Base-by-base conservation (phyloP, 2,797 vertebrate genomes). In the Myioborus melanocephalus region DNA sequence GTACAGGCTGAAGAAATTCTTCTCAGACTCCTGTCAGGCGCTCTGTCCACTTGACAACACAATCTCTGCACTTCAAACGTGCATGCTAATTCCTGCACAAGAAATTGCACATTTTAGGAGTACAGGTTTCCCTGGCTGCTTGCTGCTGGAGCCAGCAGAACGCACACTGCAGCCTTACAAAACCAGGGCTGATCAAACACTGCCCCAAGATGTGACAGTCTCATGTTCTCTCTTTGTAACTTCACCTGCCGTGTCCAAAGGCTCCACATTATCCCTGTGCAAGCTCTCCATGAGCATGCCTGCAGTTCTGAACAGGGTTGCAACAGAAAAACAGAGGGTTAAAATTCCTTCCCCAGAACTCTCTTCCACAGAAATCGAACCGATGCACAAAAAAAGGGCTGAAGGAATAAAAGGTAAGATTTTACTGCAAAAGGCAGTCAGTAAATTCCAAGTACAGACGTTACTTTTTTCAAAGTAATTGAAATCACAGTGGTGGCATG, bases 181-280 rank as follows among this genome's bases (percentile, higher is more conserved):
- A 80, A 83, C 0, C 50, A 70, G 35, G 9, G 59, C 21, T 3
- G 1, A 63, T 24, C 41, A 72, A 82, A 69, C 22, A 23, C 1
- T 43, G 18, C 3, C 19, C 7, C 0, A 5, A 46, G 30, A 39
- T 0, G 0, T 26, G 52, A 53, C 27, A 80, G 21, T 28, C 23
- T 41, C 4, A 1, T 1, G 1, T 8, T 28, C 28, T 23, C 24
- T n/a, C 53, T 6, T 8, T 30, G 26, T 22, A 72, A 5, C 37
- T 66, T 80, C 37, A 83, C 5, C 28, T 28, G 50, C 4, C 15
- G 16, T 2, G 22, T 65, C 50, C 66, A 82, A 65, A 84, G 19
- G 14, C 37, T 49, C 6, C 3, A 30, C 26, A 27, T 28, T 37
- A 53, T 44, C 14, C 16, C 21, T 6, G 2, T 12, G 19, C 32